These are phyloP conservation scores for Triops longicaudatus DNA, from an alignment of 1,140 invertebrate genomes.

Conservation along the genomic window DNA sequence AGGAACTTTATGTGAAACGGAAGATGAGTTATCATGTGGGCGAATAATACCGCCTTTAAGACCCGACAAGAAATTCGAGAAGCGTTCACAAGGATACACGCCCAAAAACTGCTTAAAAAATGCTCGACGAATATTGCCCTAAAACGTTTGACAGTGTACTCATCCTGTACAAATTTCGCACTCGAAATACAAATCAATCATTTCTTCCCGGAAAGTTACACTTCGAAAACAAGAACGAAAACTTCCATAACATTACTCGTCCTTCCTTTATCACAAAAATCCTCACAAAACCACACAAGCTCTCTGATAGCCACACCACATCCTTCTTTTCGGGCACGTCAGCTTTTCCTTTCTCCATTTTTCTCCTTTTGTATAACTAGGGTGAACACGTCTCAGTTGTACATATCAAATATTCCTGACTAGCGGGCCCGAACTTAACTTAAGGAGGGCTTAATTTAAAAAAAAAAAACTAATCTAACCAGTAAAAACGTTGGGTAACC, in stretches of 20 bases:
- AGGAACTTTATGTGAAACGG: no score
- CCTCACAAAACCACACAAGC: neutral
- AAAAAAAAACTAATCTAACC: neutral
- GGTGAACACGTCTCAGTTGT: neutral
- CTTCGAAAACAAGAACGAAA: no score
- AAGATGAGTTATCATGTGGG: no score
- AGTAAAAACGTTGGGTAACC: neutral
- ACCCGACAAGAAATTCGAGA: no score
- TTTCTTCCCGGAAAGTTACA: no score
- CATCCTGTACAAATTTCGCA: neutral
- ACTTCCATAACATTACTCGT: no score
- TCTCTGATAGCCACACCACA: neutral
- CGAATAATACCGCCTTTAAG: no score
- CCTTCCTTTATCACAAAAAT: no score
- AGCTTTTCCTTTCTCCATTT: neutral
- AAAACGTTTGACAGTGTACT: neutral
- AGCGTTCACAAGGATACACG: neutral
- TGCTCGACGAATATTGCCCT: neutral
- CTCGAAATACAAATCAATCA: neutral
- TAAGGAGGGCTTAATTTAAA: neutral
- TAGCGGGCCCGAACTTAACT: neutral
- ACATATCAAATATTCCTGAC: neutral
- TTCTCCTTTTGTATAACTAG: neutral
- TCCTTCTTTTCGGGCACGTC: neutral
- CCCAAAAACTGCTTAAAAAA: neutral